A percentile compares a stretch with the other conserved stretches of the same genome.
Evolutionary conservation across 2,113 vertebrate genomes (phyloP).

Genomic region (Scolopax mira): DNA sequence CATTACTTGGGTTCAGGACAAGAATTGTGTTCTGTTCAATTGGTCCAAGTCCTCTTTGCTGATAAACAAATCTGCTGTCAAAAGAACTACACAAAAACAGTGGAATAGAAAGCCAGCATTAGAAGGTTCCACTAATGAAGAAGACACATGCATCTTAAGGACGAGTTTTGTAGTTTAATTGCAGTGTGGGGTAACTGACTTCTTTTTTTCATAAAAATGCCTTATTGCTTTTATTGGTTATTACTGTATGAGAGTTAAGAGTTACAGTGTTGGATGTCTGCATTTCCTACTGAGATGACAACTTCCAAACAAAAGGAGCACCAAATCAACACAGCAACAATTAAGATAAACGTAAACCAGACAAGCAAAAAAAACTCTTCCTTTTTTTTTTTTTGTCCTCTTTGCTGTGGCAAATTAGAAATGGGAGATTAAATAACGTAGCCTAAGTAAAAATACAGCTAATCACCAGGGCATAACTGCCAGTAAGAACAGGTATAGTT

Average conservation of each 20-base stretch:
- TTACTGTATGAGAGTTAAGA: neutral
- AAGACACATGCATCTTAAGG: neutral
- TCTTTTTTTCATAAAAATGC: neutral
- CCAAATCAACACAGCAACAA: neutral
- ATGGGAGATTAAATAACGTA: neutral
- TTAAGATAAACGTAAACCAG: neutral
- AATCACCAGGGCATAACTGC: neutral
- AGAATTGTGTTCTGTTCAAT: constrained; percentile 93
- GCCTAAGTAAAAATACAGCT: neutral
- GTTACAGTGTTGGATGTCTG: neutral
- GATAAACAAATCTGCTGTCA: constrained; percentile 83
- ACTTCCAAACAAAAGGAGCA: neutral
- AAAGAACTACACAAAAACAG: constrained; percentile 83
- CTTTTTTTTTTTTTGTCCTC: neutral
- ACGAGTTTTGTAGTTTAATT: neutral
- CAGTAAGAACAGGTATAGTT: neutral
- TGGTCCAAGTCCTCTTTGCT: constrained; percentile 87
- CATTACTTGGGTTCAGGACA: constrained; percentile 83
- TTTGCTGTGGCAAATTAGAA: neutral
- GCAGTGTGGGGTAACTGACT: neutral
- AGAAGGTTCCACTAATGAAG: neutral
- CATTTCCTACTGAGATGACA: neutral
- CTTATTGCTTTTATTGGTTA: too few relatives aligned
- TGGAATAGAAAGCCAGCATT: constrained; percentile 9
- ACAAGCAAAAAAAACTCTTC: neutral